These are phyloP conservation scores for Rhopalosiphum nymphaeae DNA, from an alignment of 2,888 invertebrate species.

Conservation along the genomic window DNA sequence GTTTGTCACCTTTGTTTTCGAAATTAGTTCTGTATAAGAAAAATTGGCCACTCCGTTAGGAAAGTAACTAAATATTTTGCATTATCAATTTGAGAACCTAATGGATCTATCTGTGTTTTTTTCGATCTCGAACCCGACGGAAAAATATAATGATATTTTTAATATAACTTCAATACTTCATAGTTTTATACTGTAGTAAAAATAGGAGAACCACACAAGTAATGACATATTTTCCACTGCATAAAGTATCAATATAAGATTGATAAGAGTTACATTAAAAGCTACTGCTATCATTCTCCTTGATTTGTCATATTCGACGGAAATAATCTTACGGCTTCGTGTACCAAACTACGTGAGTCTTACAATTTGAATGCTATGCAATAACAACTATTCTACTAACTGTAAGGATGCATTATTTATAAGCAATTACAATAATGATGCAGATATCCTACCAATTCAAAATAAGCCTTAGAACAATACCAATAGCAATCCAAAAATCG, in stretches of 20 bases:
- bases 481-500: not conserved
- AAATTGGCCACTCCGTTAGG: not conserved
- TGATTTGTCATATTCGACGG: not conserved
- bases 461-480: not conserved
- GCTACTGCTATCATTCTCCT: not conserved
- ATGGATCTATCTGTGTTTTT: not conserved
- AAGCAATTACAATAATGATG: not conserved
- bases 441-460: not conserved
- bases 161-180: not conserved
- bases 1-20: no score
- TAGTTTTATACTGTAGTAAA: no score
- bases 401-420: no score
- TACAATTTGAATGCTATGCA: not conserved
- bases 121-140: not conserved
- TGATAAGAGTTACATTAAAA: not conserved
- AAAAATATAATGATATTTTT: not conserved
- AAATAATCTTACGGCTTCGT: not conserved
- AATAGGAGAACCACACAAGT: not conserved
- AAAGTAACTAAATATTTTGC: not conserved
- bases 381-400: not conserved
- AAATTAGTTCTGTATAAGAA: not conserved
- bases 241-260: not conserved
- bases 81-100: not conserved
- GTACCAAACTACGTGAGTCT: not conserved
- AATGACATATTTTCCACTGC: not conserved